phyloP scores from a whole-genome alignment of 2,888 invertebrate genomes.

The Drosophila ezoana region DNA sequence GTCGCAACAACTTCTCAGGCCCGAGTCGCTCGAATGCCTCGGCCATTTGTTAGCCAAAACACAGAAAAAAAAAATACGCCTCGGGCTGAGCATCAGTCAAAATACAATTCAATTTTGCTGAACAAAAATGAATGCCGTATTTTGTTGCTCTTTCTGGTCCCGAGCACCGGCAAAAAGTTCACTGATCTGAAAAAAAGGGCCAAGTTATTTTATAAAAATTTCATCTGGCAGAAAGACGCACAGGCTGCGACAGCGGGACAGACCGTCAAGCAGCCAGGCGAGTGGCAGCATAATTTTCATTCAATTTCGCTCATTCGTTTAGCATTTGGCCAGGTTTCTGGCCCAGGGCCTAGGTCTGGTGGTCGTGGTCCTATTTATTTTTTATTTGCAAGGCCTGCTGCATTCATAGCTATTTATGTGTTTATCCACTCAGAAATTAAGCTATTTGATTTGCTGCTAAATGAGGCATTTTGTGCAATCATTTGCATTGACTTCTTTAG shows the following conservation, averaged over 20 bases:
- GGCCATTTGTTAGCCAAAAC: conserved; percentile 46
- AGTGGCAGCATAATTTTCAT: conserved; percentile 76
- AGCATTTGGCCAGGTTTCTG: conserved; percentile 46
- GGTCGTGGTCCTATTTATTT: conserved; percentile 2
- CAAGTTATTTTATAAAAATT: conserved; percentile 76
- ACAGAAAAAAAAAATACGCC: conserved; percentile 32
- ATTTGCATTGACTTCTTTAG: conserved; percentile 72
- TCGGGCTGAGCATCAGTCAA: conserved; percentile 52
- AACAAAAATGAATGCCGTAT: conserved; percentile 43
- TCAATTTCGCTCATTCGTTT: conserved; percentile 76
- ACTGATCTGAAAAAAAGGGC: conserved; percentile 78
- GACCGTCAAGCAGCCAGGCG: conserved; percentile 31
- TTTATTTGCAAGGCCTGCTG: conserved; percentile 19
- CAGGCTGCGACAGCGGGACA: conserved; percentile 4
- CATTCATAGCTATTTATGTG: conserved; percentile 68
- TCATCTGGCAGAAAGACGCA: conserved; percentile 46
- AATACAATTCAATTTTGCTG: conserved; percentile 78
- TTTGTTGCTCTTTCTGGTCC: conserved; percentile 33
- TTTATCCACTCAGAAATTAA: conserved; percentile 77
- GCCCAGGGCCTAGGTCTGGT: conserved; percentile 14
- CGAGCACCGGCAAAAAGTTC: conserved; percentile 54
- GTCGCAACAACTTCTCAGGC: conserved; percentile 6
- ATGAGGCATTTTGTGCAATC: conserved; percentile 78
- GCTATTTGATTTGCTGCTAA: conserved; percentile 78
- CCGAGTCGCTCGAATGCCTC: conserved; percentile 31